Percentiles rank a stretch among this genome's conserved stretches.
phyloP scores from a whole-genome alignment of 2,888 invertebrate genomes.

The Tachina lurida region DNA sequence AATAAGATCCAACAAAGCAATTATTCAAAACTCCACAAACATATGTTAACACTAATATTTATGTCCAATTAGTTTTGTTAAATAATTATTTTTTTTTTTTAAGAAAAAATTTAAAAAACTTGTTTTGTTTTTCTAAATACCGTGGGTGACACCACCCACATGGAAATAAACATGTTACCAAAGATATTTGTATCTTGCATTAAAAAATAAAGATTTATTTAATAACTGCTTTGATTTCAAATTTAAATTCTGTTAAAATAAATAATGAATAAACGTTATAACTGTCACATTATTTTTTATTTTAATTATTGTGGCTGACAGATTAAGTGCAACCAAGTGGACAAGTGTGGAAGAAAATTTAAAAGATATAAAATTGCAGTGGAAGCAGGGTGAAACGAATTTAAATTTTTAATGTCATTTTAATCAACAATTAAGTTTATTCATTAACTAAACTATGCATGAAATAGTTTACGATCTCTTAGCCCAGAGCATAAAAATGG shows the following conservation, averaged over 20 bases:
- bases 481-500: no score
- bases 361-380: background rate
- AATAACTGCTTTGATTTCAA: constrained; percentile 14
- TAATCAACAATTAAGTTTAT: no score
- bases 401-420: no score
- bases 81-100: background rate
- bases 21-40: background rate
- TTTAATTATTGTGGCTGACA: background rate
- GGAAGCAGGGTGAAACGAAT: background rate
- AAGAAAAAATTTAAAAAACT: background rate
- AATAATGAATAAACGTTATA: constrained; percentile 27
- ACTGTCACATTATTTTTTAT: constrained; percentile 8
- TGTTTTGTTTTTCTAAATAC: background rate
- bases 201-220: background rate
- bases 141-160: constrained; percentile 23
- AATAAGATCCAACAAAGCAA: no score
- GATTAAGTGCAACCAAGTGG: background rate
- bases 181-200: background rate
- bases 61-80: constrained; percentile 17
- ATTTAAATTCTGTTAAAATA: constrained; percentile 9
- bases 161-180: background rate
- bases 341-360: background rate
- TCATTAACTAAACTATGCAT: no score
- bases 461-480: no score
- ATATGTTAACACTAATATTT: background rate